Evolutionary conservation across 2,888 invertebrate species (phyloP), one percentile per base, ranked within the genome.

Genomic region (Synanthedon formicaeformis): DNA sequence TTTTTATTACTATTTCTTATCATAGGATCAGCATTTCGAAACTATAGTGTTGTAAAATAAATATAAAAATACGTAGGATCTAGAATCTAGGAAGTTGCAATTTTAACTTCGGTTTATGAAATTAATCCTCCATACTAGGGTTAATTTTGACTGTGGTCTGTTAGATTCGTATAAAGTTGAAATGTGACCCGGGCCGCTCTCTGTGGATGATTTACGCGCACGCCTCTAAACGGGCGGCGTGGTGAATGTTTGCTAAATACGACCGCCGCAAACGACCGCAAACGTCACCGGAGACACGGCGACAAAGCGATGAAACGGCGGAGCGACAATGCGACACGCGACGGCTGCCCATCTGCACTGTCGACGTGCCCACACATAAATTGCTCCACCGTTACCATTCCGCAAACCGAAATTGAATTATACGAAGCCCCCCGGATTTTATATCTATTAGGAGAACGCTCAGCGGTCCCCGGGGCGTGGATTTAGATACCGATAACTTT

Each of bases 401-500:
- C 70, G 62, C 67, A 64, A 55, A 69, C 69, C 67, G 67, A 78
- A 83, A 84, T 83, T 81, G 81, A 83, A 83, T 84, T 81, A 81
- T 75, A 76, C 83, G 68, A 72, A 78, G 67, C 34, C 72, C 63
- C 71, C 72, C 51, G 80, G 81, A 79, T 85, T 84, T 83, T 83
- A 82, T 82, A 85, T 83, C 80, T 84, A 82, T 83, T 81, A 80
- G 76, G 75, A 76, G 75, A 77, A 75, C 78, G 75, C 68, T 76
- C 73, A 71, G 67, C 78, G 69, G 76, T 74, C 81, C 80, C 78
- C 64, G 63, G 75, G 75, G 78, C 67, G 66, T 73, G 78, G 83
- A 79, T 84, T 84, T 81, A 78, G 81, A 78, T 75, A 78, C 74
- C 76, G 84, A 83, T 84, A 85, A 84, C 81, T 81, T 85, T 81